Conservation (phyloP, 2,113 vertebrate species). For the Psittacus erithacus region DNA sequence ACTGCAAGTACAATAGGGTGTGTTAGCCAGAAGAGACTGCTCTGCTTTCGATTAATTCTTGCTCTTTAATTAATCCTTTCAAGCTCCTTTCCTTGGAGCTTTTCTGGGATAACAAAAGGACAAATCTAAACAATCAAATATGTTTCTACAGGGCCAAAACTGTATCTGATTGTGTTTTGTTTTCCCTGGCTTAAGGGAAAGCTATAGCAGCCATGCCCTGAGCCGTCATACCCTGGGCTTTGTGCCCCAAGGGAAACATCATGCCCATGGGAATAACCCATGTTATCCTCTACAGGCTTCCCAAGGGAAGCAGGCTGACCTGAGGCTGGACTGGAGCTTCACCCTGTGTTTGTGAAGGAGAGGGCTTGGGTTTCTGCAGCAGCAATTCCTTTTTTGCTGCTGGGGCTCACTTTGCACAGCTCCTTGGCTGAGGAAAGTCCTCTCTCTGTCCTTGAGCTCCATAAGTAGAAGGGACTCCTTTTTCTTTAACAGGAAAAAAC, state of each 20-base stretch:
- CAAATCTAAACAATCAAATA: not conserved
- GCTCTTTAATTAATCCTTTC: constrained; percentile 4
- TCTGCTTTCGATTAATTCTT: constrained; percentile 6
- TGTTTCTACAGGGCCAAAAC: not conserved
- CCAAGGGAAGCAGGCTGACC: not conserved
- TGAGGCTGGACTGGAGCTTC: not conserved
- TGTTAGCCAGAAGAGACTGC: not conserved
- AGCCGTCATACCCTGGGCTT: not conserved
- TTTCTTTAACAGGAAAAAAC: constrained; percentile 46
- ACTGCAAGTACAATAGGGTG: not conserved
- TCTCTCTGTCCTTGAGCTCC: not conserved
- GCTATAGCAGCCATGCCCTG: accelerated
- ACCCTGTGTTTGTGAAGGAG: not conserved
- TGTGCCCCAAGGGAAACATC: not conserved
- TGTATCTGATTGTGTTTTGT: not conserved
- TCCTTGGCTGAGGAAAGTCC: not conserved
- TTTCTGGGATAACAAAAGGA: not conserved
- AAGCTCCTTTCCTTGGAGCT: not conserved
- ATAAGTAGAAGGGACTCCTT: not conserved
- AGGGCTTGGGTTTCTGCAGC: not conserved
- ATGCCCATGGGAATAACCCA: not conserved
- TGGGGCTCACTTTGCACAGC: not conserved
- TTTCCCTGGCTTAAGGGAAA: not conserved
- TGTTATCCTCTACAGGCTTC: accelerated
- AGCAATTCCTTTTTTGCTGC: not conserved